A percentile compares a stretch with the other conserved stretches of the same genome.
These are phyloP conservation scores for Myotis myotis DNA, from an alignment of 2,797 vertebrate genomes.

Conservation along the genomic window DNA sequence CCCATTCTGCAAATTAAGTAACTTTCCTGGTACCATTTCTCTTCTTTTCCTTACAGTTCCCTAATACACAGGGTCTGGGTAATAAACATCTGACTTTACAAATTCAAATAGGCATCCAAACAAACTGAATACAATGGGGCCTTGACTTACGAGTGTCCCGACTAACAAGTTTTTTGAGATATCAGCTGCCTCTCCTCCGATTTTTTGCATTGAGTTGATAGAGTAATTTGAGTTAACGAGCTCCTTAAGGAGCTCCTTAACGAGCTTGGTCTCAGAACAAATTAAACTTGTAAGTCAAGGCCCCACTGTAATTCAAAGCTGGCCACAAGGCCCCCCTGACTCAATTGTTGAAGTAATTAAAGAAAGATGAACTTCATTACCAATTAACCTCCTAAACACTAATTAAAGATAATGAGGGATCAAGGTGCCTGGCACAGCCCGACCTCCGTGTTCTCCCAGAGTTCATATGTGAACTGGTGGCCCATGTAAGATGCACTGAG, in stretches of 20 bases:
- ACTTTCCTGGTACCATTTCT: not conserved
- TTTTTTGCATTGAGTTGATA: too few relatives aligned
- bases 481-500: slow-evolving; percentile 55
- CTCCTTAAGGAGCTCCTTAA: too few relatives aligned
- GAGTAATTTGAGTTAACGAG: too few relatives aligned
- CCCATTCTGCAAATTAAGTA: slow-evolving; percentile 64
- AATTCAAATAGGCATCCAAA: slow-evolving; percentile 84
- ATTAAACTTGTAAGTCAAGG: too few relatives aligned
- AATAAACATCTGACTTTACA: slow-evolving; percentile 82
- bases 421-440: slow-evolving; percentile 75
- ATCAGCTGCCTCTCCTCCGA: too few relatives aligned
- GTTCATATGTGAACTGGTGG: slow-evolving; percentile 75
- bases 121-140: slow-evolving; percentile 78
- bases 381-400: slow-evolving; percentile 83
- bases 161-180: too few relatives aligned
- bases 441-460: slow-evolving; percentile 76
- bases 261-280: too few relatives aligned
- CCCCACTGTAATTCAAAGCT: slow-evolving; percentile 77
- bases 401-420: slow-evolving; percentile 86
- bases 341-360: slow-evolving; percentile 84
- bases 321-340: slow-evolving; percentile 73
- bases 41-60: slow-evolving; percentile 46
- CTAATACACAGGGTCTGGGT: slow-evolving; percentile 53
- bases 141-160: too few relatives aligned
- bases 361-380: slow-evolving; percentile 85